Evolutionary conservation across 2,797 vertebrate genomes (phyloP).

Genomic region (Eospalax fontanierii): DNA sequence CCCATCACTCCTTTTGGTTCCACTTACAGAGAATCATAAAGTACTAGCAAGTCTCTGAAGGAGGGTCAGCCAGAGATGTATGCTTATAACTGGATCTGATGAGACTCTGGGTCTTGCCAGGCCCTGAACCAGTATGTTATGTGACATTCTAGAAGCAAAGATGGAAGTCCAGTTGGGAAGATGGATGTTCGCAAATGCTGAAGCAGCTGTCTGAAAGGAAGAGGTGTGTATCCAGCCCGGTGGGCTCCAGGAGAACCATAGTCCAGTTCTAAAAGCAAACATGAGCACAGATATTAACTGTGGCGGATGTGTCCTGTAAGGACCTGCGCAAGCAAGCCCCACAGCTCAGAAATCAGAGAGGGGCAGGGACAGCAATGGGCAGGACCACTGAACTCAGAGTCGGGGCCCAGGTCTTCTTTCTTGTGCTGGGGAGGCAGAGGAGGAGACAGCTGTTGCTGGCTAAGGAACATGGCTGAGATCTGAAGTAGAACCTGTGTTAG

Average conservation of each 20-base stretch:
- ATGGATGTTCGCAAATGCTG: fast-evolving
- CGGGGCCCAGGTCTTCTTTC: background rate
- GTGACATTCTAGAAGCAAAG: background rate
- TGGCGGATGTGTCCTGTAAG: fast-evolving
- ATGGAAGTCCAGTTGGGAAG: background rate
- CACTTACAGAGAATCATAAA: background rate
- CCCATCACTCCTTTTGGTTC: background rate
- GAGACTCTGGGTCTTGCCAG: background rate
- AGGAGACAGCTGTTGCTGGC: background rate
- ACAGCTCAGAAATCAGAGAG: background rate
- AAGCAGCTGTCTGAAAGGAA: background rate
- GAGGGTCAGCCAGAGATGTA: background rate
- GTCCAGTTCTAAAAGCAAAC: background rate
- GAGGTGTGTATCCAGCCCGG: background rate
- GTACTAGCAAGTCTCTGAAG: background rate
- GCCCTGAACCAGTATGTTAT: background rate
- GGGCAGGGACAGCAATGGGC: background rate
- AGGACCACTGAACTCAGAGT: background rate
- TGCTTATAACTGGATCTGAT: background rate
- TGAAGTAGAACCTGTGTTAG: background rate
- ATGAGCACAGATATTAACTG: background rate
- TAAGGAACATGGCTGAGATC: too few relatives aligned
- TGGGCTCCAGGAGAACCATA: background rate
- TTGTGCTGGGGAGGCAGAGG: background rate
- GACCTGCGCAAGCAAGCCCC: background rate